Conservation (phyloP, 2,113 vertebrate genomes). For the Dendropsophus ebraccatus region DNA sequence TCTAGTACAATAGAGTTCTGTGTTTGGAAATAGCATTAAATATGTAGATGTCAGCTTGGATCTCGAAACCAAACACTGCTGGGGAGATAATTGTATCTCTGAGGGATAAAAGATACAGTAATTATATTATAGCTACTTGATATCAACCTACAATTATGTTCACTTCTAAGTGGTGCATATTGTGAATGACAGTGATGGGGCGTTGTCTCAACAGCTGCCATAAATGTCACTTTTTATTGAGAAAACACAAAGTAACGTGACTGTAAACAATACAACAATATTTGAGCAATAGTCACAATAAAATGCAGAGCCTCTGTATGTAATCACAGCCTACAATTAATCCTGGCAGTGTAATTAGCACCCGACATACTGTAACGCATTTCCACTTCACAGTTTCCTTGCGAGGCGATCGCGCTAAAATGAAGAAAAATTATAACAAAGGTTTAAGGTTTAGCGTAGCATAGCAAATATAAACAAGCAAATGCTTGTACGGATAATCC, state of each 20-base stretch:
- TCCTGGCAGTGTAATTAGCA: slow-evolving; percentile 38
- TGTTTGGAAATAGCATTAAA: background rate
- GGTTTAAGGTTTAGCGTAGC: background rate
- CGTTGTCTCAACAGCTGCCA: background rate
- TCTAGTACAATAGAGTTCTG: background rate
- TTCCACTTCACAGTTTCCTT: slow-evolving; percentile 23
- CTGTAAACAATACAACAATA: background rate
- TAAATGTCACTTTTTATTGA: background rate
- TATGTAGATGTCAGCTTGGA: slow-evolving; percentile 8
- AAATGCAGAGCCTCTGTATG: background rate
- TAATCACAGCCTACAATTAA: slow-evolving; percentile 32
- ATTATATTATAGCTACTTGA: slow-evolving; percentile 35
- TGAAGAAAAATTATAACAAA: slow-evolving; percentile 9
- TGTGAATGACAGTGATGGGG: background rate
- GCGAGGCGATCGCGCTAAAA: background rate
- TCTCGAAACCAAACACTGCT: background rate
- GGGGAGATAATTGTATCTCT: background rate
- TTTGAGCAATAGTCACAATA: slow-evolving; percentile 30
- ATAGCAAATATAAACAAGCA: no score
- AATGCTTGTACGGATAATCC: no score
- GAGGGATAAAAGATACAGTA: slow-evolving; percentile 5
- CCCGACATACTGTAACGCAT: background rate
- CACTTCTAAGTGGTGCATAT: background rate
- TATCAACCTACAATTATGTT: slow-evolving; percentile 34
- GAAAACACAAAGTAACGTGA: background rate